Evolutionary conservation across 2,797 vertebrate genomes (phyloP), one percentile per base, ranked within the genome.

Genomic region (Anomalospiza imberbis): DNA sequence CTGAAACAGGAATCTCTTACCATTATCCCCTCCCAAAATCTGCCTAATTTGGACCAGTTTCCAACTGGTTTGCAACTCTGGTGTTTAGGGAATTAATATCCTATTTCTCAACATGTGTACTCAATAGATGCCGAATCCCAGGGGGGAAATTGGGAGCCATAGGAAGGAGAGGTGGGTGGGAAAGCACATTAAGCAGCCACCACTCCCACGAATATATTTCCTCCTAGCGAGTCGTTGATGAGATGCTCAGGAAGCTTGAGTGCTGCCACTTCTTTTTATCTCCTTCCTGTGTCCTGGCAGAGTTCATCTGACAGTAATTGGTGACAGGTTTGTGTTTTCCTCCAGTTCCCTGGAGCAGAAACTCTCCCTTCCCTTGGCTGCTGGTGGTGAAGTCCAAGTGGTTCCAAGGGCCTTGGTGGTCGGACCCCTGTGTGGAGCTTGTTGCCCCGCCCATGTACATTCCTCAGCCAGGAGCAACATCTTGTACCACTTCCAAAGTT

Each of bases 341-440:
- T 68, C 58, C 73, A 25, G 6, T 32, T 85, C 26, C 32, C 50
- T n/a, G 76, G 34, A 71, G 88, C 79, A 81, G 54, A 65, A 84
- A 32, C 67, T 42, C 15, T 75, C 71, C 58, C 21, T 79, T 48
- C 36, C 12, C n/a, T 74, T 61, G 5, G 36, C 48, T 86, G 53
- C 63, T 2, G 2, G 19, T 0, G 0, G 4, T 2, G 1, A 60
- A 50, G 40, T 22, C 0, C 0, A n/a, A n/a, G n/a, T 16, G 22
- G 32, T 55, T 80, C 28, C 12, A 16, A 26, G 32, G 65, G 21
- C 47, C 29, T 70, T 36, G 31, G 48, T 74, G 70, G 19, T 58
- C 3, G 2, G 70, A 53, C 8, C 12, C 34, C 19, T 4, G 0
- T 6, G 14, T 60, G 40, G 61, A 40, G 20, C 17, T 58, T 25